Percentiles rank a stretch among this genome's conserved stretches.
Conservation (phyloP, 2,888 invertebrate species). For the Orthosia gothica region DNA sequence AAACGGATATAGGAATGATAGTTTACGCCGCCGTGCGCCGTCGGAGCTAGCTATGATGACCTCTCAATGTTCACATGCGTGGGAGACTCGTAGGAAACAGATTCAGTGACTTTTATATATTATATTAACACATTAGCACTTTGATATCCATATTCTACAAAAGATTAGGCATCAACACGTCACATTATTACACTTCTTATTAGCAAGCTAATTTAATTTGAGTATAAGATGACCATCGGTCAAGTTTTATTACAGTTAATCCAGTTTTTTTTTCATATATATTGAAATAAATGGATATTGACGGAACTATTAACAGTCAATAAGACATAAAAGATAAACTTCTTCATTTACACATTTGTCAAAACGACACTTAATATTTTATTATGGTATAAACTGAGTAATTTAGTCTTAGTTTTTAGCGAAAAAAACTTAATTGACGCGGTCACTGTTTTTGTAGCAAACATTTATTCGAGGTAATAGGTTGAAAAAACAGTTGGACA, state of each 20-base stretch:
- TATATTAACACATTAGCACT: conserved; percentile 65
- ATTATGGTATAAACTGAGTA: conserved; percentile 55
- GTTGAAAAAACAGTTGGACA: conserved; percentile 30
- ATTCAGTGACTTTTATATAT: conserved; percentile 49
- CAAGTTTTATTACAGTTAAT: conserved; percentile 63
- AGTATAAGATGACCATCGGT: conserved; percentile 47
- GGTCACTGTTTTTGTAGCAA: conserved; percentile 31
- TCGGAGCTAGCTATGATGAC: conserved; percentile 45
- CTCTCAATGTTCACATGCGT: conserved; percentile 53
- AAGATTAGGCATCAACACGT: conserved; percentile 55
- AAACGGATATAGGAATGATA: conserved; percentile 57
- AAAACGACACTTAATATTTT: conserved; percentile 69
- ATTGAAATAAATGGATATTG: conserved; percentile 66
- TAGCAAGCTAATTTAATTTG: conserved; percentile 56
- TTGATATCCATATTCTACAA: conserved; percentile 56
- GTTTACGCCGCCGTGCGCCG: conserved; percentile 27
- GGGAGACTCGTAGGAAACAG: conserved; percentile 47
- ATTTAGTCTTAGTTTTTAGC: conserved; percentile 36
- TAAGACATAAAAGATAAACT: conserved; percentile 59
- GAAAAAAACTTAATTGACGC: conserved; percentile 53
- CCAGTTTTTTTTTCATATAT: conserved; percentile 62
- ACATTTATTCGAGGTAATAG: conserved; percentile 53
- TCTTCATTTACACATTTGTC: conserved; percentile 67
- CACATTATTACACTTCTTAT: conserved; percentile 63
- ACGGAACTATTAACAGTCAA: conserved; percentile 64